Conservation (phyloP, 2,797 vertebrate genomes). For the Sphenodon punctatus region DNA sequence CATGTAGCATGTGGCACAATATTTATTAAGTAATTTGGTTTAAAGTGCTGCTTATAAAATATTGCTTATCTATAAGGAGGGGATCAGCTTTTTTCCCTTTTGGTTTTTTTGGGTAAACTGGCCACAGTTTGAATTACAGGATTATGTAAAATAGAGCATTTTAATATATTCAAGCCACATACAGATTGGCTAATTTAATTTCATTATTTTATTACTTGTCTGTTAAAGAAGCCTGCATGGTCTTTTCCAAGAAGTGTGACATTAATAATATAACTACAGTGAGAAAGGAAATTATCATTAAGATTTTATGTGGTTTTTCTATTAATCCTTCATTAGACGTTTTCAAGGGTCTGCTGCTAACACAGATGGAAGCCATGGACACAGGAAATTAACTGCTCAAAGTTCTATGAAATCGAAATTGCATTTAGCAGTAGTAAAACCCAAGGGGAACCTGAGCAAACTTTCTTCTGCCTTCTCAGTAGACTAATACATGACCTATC, state of each 20-base stretch:
- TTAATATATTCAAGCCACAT: slow-evolving; percentile 30
- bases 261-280: slow-evolving; percentile 16
- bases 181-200: slow-evolving; percentile 55
- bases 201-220: slow-evolving; percentile 45
- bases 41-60: not conserved
- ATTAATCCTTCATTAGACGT: slow-evolving; percentile 8
- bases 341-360: slow-evolving; percentile 15
- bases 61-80: not conserved
- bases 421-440: not conserved
- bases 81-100: not conserved
- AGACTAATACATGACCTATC: not conserved
- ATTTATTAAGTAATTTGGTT: not conserved
- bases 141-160: not conserved
- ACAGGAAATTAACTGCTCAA: slow-evolving; percentile 32
- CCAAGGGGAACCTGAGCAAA: not conserved
- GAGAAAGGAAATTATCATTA: slow-evolving; percentile 52
- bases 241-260: slow-evolving; percentile 16
- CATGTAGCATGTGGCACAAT: not conserved
- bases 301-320: slow-evolving; percentile 44
- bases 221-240: slow-evolving; percentile 4
- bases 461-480: not conserved
- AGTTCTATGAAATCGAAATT: slow-evolving; percentile 5
- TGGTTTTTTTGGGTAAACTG: slow-evolving; percentile 5
- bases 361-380: not conserved
- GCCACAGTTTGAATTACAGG: not conserved